A percentile compares a stretch with the other conserved stretches of the same genome.
Evolutionary conservation across 2,888 invertebrate genomes (phyloP).

Genomic region (Tachystola acroxantha): DNA sequence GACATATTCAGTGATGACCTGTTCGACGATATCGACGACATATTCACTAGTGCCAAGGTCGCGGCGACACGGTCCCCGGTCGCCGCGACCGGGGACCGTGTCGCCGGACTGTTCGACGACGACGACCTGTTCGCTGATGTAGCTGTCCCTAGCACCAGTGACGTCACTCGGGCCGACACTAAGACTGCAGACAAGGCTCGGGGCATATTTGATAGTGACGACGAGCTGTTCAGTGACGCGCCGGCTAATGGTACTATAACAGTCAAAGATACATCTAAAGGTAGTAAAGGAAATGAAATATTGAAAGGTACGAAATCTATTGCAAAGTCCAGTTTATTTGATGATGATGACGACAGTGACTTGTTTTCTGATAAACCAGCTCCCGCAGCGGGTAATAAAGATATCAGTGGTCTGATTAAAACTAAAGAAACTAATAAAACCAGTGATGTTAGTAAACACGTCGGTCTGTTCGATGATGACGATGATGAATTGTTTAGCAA

Average conservation of each 20-base stretch:
- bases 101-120: constrained; percentile 13
- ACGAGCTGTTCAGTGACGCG: constrained; percentile 15
- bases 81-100: neutral
- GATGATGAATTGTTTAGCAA: constrained; percentile 40
- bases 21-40: constrained; percentile 69
- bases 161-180: neutral
- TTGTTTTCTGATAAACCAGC: constrained; percentile 1
- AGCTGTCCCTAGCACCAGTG: constrained; percentile 3
- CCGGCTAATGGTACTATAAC: neutral
- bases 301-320: too few species aligned
- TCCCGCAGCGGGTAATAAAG: neutral
- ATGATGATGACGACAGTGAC: constrained; percentile 30
- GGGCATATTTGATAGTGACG: constrained; percentile 43
- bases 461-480: constrained; percentile 13
- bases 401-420: neutral
- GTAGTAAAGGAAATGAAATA: too few species aligned
- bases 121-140: constrained; percentile 42
- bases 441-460: constrained; percentile 6
- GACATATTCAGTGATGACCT: constrained; percentile 60
- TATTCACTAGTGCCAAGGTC: constrained; percentile 45
- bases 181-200: constrained; percentile 8
- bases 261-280: neutral
- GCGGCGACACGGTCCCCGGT: constrained; percentile 24
- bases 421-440: neutral
- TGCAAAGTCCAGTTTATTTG: constrained; percentile 41